phyloP scores from a whole-genome alignment of 2,888 invertebrate genomes.

The Achlya flavicornis region DNA sequence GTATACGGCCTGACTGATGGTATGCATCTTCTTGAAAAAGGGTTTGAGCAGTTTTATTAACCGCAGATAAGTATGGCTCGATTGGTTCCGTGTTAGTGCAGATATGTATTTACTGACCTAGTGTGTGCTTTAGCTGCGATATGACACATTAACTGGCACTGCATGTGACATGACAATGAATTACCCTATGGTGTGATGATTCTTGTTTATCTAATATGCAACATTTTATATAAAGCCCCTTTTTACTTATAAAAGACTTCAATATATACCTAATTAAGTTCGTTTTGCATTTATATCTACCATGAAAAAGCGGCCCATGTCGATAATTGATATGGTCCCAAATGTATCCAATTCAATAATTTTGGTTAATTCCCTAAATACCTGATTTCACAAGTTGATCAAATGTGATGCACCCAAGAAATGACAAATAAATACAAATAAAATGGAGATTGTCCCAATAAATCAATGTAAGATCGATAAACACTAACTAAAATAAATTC shows the following conservation, averaged over 20 bases:
- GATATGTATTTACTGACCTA: not conserved
- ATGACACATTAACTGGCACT: not conserved
- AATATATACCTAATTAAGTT: not conserved
- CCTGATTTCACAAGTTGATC: not conserved
- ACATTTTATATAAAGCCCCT: not conserved
- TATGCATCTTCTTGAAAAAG: too few species aligned
- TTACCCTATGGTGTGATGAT: not conserved
- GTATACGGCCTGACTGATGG: too few species aligned
- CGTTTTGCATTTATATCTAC: not conserved
- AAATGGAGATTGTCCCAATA: not conserved
- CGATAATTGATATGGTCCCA: not conserved
- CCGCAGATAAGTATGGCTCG: not conserved
- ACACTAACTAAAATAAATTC: not conserved
- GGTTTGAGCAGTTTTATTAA: not conserved
- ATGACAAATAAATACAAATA: not conserved
- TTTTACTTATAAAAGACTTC: not conserved
- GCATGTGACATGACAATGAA: not conserved
- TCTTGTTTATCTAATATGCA: not conserved
- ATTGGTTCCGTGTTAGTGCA: not conserved
- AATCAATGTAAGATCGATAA: not conserved
- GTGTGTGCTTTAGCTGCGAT: too few species aligned
- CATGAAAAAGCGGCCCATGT: not conserved
- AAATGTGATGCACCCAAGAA: conserved; percentile 7
- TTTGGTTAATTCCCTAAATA: not conserved
- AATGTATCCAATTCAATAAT: not conserved